Percentiles rank a stretch among this genome's conserved stretches.
Conservation (phyloP, 23 tunicate genomes). For the Aplidium turbinatum region DNA sequence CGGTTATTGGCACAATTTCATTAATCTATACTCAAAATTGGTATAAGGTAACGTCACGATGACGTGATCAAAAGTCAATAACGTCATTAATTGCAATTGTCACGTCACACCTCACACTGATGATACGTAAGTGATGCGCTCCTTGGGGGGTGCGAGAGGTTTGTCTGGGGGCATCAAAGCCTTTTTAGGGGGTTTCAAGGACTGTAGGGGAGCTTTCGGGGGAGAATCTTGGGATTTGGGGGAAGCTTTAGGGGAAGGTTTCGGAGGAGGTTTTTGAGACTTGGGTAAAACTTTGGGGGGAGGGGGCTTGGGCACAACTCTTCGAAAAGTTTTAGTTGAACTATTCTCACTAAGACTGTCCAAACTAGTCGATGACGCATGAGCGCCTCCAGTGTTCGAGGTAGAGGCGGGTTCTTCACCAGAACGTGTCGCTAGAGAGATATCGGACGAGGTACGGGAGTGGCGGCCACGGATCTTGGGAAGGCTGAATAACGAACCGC, state of each 20-base stretch:
- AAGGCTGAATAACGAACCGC: conserved; percentile 44
- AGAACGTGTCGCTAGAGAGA: conserved; percentile 51
- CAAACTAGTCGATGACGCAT: conserved; percentile 15
- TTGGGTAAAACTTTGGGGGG: neutral
- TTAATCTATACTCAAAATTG: too few relatives aligned
- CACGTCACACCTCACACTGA: conserved; percentile 41
- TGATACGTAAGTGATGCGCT: conserved; percentile 61
- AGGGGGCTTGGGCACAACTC: neutral
- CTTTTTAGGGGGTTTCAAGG: conserved; percentile 4
- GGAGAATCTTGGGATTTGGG: neutral
- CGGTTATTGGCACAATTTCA: too few relatives aligned
- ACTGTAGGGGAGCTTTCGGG: conserved; percentile 6
- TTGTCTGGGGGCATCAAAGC: conserved; percentile 29
- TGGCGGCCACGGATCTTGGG: conserved; percentile 22
- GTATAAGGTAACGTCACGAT: too few relatives aligned
- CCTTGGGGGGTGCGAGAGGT: conserved; percentile 54
- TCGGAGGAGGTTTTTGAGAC: conserved; percentile 1
- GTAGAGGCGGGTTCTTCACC: conserved; percentile 19
- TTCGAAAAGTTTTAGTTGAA: too few relatives aligned
- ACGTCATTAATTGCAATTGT: too few relatives aligned
- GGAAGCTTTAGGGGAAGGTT: neutral
- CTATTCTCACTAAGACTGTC: neutral
- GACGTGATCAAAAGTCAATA: too few relatives aligned
- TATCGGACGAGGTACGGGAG: conserved; percentile 57
- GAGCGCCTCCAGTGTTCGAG: conserved; percentile 3